Evolutionary conservation across 2,888 invertebrate genomes (phyloP).

Genomic region (Thecocarcelia acutangulata): DNA sequence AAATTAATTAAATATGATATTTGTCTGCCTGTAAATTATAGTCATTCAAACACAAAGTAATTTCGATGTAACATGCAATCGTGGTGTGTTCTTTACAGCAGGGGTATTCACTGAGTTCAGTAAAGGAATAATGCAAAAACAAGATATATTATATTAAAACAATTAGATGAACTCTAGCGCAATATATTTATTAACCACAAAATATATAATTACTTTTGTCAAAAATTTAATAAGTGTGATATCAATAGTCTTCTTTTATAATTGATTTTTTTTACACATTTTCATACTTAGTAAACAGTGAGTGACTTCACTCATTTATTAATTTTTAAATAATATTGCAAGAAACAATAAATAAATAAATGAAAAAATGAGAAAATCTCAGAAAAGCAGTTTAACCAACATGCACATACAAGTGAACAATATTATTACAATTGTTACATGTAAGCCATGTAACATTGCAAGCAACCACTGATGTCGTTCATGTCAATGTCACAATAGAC

Average conservation of each 20-base stretch:
- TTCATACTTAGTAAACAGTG: not conserved
- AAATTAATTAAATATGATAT: constrained; percentile 64
- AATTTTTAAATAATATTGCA: constrained; percentile 30
- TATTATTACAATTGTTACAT: constrained; percentile 59
- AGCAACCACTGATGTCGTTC: constrained; percentile 50
- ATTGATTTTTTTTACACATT: too few species aligned
- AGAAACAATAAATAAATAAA: constrained; percentile 22
- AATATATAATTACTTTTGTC: too few species aligned
- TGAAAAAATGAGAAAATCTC: constrained; percentile 13
- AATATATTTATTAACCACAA: too few species aligned
- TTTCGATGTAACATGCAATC: constrained; percentile 46
- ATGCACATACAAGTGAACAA: constrained; percentile 40
- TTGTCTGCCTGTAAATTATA: constrained; percentile 48
- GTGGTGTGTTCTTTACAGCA: constrained; percentile 5
- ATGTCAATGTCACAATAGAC: constrained; percentile 64
- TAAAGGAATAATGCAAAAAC: not conserved
- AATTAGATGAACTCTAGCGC: too few species aligned
- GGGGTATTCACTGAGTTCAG: not conserved
- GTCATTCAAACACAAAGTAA: constrained; percentile 20
- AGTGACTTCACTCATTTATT: constrained; percentile 3
- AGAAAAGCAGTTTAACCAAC: constrained; percentile 27
- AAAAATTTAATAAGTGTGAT: too few species aligned
- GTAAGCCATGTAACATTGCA: constrained; percentile 45
- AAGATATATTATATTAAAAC: too few species aligned
- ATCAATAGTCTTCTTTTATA: too few species aligned